Base-by-base conservation (phyloP, 2,113 vertebrate genomes). In the Vulpes ferrilata region DNA sequence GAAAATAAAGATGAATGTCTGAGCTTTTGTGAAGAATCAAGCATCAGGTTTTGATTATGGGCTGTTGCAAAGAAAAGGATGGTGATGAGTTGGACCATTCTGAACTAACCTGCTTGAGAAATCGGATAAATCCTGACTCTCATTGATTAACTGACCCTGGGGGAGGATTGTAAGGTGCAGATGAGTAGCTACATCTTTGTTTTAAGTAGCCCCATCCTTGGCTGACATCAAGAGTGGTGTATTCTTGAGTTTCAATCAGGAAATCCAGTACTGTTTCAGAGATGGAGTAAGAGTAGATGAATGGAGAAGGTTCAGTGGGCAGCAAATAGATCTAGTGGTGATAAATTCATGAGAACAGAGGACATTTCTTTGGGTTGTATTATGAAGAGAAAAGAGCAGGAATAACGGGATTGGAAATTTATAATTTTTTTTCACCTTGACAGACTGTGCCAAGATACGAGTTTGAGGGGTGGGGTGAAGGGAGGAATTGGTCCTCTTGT, bases 41-140 rank as follows among this genome's bases (percentile, higher is more conserved):
- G 51, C 67, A 55, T 30, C 67, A 88, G 16, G 76, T 93, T 73
- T 94, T 65, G 27, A 43, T 84, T 87, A 59, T 19, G 30, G 82
- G 13, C 20, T n/a, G 12, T 55, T 81, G 43, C 38, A 7, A 59
- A 59, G 25, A 55, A 60, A 95, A 65, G 19, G 43, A 32, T 53
- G 7, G 9, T 20, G 38, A n/a, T 71, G 22, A 82, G 19, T 38
- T 88, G 55, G 55, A 65, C 11, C 84, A 0, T 80, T 80, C 65
- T 88, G 59, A 65, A 38, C 7, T 59, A 71, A 27, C 62, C 85
- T 51, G 23, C 74, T 96, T 97, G 17, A 87, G 48, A 88, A 88
- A 88, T 57, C 43, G 85, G 80, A 27, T 73, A 82, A 86, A 35
- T 64, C 23, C 4, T 87, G 19, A 5, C 16, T 32, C 0, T 13